Evolutionary conservation across 2,113 vertebrate species (phyloP).

Genomic region (Hippocampus comes): DNA sequence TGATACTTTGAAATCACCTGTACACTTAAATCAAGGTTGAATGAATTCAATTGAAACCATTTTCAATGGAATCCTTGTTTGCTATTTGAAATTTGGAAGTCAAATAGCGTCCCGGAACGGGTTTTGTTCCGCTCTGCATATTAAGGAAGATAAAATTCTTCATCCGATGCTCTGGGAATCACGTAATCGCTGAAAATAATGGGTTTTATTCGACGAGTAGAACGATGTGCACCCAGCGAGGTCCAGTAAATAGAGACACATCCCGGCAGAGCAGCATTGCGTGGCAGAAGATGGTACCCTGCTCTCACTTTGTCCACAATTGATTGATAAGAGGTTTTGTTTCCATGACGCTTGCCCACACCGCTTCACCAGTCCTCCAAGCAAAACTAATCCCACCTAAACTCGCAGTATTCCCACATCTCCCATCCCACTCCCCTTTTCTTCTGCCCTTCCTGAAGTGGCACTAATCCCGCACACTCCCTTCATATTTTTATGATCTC

Average conservation of each 20-base stretch:
- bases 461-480: constrained; percentile 69
- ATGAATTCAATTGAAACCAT: neutral
- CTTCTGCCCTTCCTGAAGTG: constrained; percentile 67
- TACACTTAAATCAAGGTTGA: neutral
- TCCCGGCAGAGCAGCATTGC: constrained; percentile 13
- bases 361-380: constrained; percentile 62
- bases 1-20: neutral
- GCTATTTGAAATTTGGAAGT: neutral
- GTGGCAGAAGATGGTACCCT: constrained; percentile 26
- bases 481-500: constrained; percentile 72
- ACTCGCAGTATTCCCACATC: constrained; percentile 64
- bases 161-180: constrained; percentile 1
- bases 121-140: neutral
- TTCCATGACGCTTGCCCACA: constrained; percentile 54
- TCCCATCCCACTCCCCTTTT: constrained; percentile 45
- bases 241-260: constrained; percentile 46
- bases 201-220: neutral
- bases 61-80: too few relatives aligned
- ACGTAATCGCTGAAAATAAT: neutral
- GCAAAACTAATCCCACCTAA: constrained; percentile 75
- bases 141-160: neutral
- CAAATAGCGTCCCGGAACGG: neutral
- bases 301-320: constrained; percentile 58
- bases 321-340: constrained; percentile 71
- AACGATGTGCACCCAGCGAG: constrained; percentile 7